These are phyloP conservation scores for Psylliodes chrysocephalus DNA, from an alignment of 2,888 invertebrate species.

Conservation along the genomic window DNA sequence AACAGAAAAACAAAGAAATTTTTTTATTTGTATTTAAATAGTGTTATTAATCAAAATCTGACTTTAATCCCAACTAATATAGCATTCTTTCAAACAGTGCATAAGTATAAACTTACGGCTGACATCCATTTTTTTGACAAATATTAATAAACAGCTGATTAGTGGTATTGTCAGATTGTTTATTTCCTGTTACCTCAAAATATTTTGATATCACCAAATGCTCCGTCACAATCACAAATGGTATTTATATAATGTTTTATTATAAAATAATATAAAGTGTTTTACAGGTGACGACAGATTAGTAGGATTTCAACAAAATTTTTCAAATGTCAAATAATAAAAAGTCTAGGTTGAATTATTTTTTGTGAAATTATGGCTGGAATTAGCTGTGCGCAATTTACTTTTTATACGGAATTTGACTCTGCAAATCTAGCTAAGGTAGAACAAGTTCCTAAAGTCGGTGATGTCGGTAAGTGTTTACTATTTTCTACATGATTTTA, in stretches of 20 bases:
- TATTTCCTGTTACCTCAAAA: slow-evolving; percentile 20
- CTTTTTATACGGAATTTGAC: slow-evolving; percentile 89
- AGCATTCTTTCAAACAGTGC: background rate
- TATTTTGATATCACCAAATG: slow-evolving; percentile 4
- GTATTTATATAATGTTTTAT: slow-evolving; percentile 11
- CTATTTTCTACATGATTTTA: background rate
- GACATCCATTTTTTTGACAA: slow-evolving; percentile 11
- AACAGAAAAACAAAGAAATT: background rate
- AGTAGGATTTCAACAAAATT: slow-evolving; percentile 13
- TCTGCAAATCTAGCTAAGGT: slow-evolving; percentile 89
- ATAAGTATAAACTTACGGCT: background rate
- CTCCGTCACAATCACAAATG: slow-evolving; percentile 20
- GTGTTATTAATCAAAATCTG: background rate
- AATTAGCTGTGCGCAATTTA: slow-evolving; percentile 77
- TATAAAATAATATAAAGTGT: background rate
- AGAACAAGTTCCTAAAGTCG: slow-evolving; percentile 72
- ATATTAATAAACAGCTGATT: slow-evolving; percentile 31
- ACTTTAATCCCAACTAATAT: background rate
- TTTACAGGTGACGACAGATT: slow-evolving; percentile 17
- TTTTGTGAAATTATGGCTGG: slow-evolving; percentile 58
- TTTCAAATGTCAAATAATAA: slow-evolving; percentile 24
- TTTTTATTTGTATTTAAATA: background rate
- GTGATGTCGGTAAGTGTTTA: slow-evolving; percentile 62
- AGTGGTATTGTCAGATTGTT: slow-evolving; percentile 25
- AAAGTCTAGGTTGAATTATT: slow-evolving; percentile 31